A percentile compares a stretch with the other conserved stretches of the same genome.
Conservation (phyloP, 2,888 invertebrate species). For the Xestia ashworthii region DNA sequence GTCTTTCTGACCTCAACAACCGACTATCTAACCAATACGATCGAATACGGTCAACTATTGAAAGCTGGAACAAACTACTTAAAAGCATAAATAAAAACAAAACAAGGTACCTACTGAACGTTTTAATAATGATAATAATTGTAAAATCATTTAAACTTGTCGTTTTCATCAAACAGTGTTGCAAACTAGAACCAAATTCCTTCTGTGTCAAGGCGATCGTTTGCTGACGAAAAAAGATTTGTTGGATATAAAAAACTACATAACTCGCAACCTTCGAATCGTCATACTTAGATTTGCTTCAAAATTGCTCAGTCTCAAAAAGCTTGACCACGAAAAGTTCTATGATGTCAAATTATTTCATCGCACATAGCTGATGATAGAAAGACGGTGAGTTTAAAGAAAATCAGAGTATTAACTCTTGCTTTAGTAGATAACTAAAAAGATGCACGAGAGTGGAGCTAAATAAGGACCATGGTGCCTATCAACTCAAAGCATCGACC, state of each 20-base stretch:
- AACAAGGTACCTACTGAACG: background rate
- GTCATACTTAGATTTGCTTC: background rate
- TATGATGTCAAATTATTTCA: too few species aligned
- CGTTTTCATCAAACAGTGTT: background rate
- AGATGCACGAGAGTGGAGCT: background rate
- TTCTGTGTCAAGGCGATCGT: background rate
- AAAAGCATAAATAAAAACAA: background rate
- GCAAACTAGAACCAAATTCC: background rate
- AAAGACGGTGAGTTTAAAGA: background rate
- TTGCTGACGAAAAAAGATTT: background rate
- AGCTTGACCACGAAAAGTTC: background rate
- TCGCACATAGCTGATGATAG: background rate
- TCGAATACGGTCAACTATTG: background rate
- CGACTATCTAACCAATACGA: background rate
- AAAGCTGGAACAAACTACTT: background rate
- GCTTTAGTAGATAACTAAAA: background rate
- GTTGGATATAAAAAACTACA: background rate
- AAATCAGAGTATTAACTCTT: background rate
- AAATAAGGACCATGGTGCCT: background rate
- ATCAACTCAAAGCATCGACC: background rate
- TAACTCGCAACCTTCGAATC: background rate
- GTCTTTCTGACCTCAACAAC: background rate
- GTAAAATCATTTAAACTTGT: background rate
- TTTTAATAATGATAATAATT: background rate
- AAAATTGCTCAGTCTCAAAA: background rate